phyloP scores from a whole-genome alignment of 2,797 vertebrate genomes.

The Luscinia megarhynchos region DNA sequence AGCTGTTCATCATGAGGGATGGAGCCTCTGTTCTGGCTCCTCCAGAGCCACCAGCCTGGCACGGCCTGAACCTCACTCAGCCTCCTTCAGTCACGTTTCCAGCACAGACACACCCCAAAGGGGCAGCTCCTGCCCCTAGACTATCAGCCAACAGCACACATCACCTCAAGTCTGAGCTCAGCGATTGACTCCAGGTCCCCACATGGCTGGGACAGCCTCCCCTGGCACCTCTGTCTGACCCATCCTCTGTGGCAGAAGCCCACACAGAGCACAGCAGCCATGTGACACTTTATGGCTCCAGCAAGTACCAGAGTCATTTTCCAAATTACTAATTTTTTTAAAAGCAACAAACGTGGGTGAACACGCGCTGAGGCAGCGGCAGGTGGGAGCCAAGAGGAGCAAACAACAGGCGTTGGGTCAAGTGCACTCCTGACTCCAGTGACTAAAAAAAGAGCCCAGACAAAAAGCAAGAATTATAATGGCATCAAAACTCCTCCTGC shows the following conservation, averaged over 20 bases:
- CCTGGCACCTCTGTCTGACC: neutral
- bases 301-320: neutral
- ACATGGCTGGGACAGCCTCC: too few species aligned
- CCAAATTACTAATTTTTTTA: neutral
- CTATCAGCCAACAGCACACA: fast-evolving
- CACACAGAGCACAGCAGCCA: fast-evolving
- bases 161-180: fast-evolving
- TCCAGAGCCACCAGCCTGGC: neutral
- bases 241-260: neutral
- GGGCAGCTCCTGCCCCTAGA: neutral
- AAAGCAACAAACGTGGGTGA: neutral
- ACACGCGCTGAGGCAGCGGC: neutral
- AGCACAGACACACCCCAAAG: neutral
- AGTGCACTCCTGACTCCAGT: neutral
- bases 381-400: neutral
- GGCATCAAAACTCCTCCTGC: neutral
- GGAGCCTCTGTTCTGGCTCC: neutral
- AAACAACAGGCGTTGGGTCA: neutral
- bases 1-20: neutral
- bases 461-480: constrained; percentile 4
- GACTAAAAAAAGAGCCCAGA: constrained; percentile 11
- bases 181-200: neutral
- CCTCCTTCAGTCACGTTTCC: neutral
- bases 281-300: fast-evolving
- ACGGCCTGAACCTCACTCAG: fast-evolving